Conservation (phyloP, 2,888 invertebrate genomes). For the Diaprepes abbreviatus region DNA sequence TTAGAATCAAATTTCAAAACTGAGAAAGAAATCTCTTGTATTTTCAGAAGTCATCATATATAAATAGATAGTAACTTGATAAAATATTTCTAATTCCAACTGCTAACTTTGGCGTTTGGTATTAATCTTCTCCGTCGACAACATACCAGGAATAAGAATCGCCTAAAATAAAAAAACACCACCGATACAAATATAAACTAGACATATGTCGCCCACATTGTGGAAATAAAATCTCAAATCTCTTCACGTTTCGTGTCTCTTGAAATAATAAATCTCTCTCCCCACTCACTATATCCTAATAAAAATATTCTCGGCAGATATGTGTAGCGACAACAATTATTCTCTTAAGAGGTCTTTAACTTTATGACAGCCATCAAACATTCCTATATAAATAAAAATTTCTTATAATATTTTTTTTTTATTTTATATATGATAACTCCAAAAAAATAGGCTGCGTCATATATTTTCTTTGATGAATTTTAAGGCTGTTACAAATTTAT, state of each 20-base stretch:
- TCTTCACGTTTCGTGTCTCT: constrained; percentile 7
- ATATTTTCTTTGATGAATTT: no score
- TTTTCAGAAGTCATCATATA: no score
- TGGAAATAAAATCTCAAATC: background rate
- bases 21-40: no score
- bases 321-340: background rate
- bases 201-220: constrained; percentile 7
- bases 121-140: constrained; percentile 6
- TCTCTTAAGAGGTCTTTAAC: background rate
- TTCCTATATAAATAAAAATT: no score
- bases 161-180: background rate
- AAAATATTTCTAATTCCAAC: background rate
- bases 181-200: constrained; percentile 4
- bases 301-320: constrained; percentile 7
- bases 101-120: background rate
- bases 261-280: constrained; percentile 3
- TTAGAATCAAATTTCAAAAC: no score
- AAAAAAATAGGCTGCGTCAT: no score
- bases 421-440: no score
- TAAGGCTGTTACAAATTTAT: no score
- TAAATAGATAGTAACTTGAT: background rate
- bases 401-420: no score
- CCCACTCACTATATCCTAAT: background rate
- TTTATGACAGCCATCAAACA: no score
- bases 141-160: background rate